Evolutionary conservation across 2,113 vertebrate species (phyloP).

Genomic region (Bufo gargarizans): DNA sequence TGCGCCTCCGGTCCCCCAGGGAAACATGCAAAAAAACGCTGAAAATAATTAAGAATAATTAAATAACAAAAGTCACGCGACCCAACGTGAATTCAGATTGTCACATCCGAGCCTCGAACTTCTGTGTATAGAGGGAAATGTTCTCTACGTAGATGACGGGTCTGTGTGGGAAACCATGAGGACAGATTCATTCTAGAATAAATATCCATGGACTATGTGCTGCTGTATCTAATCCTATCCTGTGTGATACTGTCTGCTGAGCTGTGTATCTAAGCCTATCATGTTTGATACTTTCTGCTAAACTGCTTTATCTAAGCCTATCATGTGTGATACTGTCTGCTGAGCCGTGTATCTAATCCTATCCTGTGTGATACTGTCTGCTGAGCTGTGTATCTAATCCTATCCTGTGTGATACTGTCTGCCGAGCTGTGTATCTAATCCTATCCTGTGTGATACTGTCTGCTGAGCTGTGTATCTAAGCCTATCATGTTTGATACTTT

Average conservation of each 20-base stretch:
- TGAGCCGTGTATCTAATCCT: background rate
- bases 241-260: background rate
- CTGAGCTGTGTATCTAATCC: background rate
- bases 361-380: background rate
- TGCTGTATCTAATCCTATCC: background rate
- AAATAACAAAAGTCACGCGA: slow-evolving; percentile 28
- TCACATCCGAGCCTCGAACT: background rate
- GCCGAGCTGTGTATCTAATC: too few relatives aligned
- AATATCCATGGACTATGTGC: background rate
- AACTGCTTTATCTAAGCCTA: background rate
- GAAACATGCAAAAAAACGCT: slow-evolving; percentile 12
- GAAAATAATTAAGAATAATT: slow-evolving; percentile 52
- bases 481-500: background rate
- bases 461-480: background rate
- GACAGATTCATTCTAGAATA: background rate
- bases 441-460: background rate
- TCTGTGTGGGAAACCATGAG: background rate
- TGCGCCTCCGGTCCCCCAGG: background rate
- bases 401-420: background rate
- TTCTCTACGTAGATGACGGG: background rate
- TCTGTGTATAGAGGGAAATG: background rate
- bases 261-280: background rate
- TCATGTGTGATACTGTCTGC: background rate
- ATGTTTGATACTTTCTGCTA: background rate
- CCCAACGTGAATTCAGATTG: background rate